Evolutionary conservation across 2,113 vertebrate species (phyloP).

Genomic region (Zosterops japonicus): DNA sequence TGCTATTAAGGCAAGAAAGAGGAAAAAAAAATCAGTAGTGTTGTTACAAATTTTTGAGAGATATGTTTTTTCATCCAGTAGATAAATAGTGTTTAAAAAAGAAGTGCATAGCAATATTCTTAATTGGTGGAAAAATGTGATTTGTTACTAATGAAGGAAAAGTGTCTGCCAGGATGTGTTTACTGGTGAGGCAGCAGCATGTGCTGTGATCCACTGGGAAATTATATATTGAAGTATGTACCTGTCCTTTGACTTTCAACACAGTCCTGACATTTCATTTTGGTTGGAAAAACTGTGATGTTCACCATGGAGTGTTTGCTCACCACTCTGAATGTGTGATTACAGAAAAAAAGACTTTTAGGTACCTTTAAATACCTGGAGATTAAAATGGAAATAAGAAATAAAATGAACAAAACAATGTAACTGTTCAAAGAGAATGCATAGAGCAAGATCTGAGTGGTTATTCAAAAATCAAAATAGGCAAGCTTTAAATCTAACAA

Average conservation of each 20-base stretch:
- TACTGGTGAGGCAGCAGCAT: background rate
- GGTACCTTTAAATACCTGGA: background rate
- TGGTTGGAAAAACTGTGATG: background rate
- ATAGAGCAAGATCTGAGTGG: background rate
- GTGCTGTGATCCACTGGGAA: background rate
- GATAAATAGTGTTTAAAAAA: background rate
- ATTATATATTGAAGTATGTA: background rate
- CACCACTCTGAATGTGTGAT: background rate
- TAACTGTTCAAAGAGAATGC: background rate
- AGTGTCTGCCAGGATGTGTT: conserved; percentile 26
- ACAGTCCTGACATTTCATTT: background rate
- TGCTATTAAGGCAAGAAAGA: background rate
- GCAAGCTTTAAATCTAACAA: background rate
- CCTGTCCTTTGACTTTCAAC: background rate
- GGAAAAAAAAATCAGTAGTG: background rate
- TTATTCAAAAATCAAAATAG: background rate
- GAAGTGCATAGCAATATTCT: background rate
- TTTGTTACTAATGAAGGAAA: conserved; percentile 35
- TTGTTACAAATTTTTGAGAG: background rate
- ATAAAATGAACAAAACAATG: background rate
- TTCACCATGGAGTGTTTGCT: background rate
- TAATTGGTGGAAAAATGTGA: conserved; percentile 13
- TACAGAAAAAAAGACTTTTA: background rate
- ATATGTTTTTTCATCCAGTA: background rate
- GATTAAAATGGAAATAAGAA: background rate